phyloP scores from a whole-genome alignment of 2,113 vertebrate genomes.

The Macrotis lagotis region DNA sequence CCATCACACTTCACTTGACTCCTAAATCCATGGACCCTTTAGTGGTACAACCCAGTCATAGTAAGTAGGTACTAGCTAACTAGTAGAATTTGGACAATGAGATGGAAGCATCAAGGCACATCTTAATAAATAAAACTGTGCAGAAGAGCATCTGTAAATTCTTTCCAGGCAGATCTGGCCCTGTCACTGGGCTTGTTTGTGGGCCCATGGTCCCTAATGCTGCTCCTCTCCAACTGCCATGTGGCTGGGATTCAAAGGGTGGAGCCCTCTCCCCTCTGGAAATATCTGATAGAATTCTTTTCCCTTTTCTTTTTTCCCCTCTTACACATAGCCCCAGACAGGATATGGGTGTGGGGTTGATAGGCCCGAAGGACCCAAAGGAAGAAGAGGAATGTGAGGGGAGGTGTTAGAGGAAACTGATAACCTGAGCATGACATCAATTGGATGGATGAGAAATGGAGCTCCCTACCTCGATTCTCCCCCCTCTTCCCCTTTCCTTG shows the following conservation, averaged over 20 bases:
- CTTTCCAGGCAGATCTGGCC: slow-evolving; percentile 17
- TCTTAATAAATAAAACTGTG: background rate
- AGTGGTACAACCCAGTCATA: background rate
- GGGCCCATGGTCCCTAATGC: slow-evolving; percentile 61
- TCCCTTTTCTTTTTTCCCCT: slow-evolving; percentile 73
- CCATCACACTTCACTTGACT: background rate
- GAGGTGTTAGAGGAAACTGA: slow-evolving; percentile 23
- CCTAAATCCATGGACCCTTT: background rate
- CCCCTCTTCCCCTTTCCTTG: background rate
- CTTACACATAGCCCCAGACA: slow-evolving; percentile 75
- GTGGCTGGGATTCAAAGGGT: slow-evolving; percentile 86
- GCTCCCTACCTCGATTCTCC: background rate
- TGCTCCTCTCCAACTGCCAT: slow-evolving; percentile 65
- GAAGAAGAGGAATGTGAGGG: slow-evolving; percentile 71
- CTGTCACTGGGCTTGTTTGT: slow-evolving; percentile 77
- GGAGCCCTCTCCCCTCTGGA: slow-evolving; percentile 86
- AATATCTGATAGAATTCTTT: slow-evolving; percentile 84
- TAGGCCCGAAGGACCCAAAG: slow-evolving; percentile 69
- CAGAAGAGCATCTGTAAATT: background rate
- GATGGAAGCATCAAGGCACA: background rate
- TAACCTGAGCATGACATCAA: background rate
- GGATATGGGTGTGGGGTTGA: slow-evolving; percentile 84
- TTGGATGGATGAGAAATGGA: background rate
- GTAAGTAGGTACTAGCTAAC: background rate
- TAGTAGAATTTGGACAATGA: slow-evolving; percentile 12